phyloP scores from a whole-genome alignment of 2,797 vertebrate genomes.

The Aulostomus chinensis region DNA sequence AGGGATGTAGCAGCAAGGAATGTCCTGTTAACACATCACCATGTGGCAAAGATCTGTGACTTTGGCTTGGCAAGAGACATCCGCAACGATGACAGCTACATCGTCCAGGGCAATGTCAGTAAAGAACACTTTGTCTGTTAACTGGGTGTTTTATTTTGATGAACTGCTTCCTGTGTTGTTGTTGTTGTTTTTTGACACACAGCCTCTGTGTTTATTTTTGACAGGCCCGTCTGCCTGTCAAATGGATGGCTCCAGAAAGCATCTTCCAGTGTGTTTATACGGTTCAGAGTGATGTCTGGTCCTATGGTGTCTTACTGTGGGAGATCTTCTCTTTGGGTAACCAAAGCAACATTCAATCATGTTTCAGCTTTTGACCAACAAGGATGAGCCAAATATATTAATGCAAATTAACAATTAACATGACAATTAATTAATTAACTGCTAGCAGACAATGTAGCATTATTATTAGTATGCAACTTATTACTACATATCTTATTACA shows the following conservation, averaged over 20 bases:
- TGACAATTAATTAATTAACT: too few species aligned
- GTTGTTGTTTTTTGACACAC: too few species aligned
- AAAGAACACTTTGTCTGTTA: too few species aligned
- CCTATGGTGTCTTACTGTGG: constrained; percentile 95
- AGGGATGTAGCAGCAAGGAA: constrained; percentile 95
- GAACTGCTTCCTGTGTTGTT: too few species aligned
- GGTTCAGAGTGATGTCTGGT: constrained; percentile 96
- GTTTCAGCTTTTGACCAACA: not conserved
- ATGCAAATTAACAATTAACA: too few species aligned
- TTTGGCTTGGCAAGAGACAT: constrained; percentile 96
- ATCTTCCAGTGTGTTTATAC: constrained; percentile 98
- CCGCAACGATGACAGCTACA: constrained; percentile 91
- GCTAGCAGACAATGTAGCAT: too few species aligned
- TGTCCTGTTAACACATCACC: constrained; percentile 84
- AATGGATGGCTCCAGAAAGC: constrained; percentile 99
- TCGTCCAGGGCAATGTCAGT: constrained; percentile 94
- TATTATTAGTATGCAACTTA: too few species aligned
- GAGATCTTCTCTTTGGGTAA: constrained; percentile 97
- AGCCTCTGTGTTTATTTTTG: not conserved
- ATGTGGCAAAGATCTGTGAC: constrained; percentile 94
- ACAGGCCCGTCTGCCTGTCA: constrained; percentile 94
- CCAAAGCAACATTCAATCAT: not conserved
- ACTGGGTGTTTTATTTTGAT: constrained; percentile 11
- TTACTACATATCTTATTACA: too few species aligned
- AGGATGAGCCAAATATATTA: too few species aligned